phyloP scores from a whole-genome alignment of 1,140 invertebrate genomes.

The Trichogramma pretiosum region DNA sequence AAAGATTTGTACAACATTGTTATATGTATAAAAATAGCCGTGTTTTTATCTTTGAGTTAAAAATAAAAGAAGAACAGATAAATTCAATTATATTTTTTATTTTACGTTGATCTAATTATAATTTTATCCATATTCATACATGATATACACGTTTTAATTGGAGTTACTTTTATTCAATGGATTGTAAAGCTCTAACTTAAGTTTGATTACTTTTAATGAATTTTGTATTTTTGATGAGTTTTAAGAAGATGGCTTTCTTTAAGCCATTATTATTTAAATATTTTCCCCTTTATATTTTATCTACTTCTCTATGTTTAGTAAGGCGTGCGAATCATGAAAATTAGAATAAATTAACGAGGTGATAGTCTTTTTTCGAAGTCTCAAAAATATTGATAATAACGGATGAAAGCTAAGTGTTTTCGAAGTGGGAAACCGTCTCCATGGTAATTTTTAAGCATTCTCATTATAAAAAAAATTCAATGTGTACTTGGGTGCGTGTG shows the following conservation, averaged over 20 bases:
- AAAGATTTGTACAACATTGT: constrained; percentile 18
- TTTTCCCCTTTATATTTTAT: too few species aligned
- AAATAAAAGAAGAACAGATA: background rate
- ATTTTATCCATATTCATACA: constrained; percentile 7
- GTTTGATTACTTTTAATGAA: constrained; percentile 8
- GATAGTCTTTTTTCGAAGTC: constrained; percentile 6
- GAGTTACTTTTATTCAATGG: constrained; percentile 13
- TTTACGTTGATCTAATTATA: constrained; percentile 15
- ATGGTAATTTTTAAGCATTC: constrained; percentile 15
- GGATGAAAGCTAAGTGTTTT: constrained; percentile 12
- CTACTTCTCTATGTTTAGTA: too few species aligned
- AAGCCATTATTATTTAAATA: background rate
- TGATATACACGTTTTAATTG: constrained; percentile 15
- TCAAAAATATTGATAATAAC: background rate
- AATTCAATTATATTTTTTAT: constrained; percentile 17
- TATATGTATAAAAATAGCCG: constrained; percentile 5
- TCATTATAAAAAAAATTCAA: too few species aligned
- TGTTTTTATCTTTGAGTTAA: constrained; percentile 6
- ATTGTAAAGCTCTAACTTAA: constrained; percentile 1
- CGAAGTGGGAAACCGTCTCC: constrained; percentile 12
- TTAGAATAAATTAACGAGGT: constrained; percentile 8
- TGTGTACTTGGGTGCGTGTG: constrained; percentile 11
- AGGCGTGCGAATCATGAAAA: too few species aligned
- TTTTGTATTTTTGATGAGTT: too few species aligned
- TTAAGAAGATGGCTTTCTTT: background rate